Evolutionary conservation across 64 coral and sea anemone species (phyloP).

Genomic region (Stylophora pistillata): DNA sequence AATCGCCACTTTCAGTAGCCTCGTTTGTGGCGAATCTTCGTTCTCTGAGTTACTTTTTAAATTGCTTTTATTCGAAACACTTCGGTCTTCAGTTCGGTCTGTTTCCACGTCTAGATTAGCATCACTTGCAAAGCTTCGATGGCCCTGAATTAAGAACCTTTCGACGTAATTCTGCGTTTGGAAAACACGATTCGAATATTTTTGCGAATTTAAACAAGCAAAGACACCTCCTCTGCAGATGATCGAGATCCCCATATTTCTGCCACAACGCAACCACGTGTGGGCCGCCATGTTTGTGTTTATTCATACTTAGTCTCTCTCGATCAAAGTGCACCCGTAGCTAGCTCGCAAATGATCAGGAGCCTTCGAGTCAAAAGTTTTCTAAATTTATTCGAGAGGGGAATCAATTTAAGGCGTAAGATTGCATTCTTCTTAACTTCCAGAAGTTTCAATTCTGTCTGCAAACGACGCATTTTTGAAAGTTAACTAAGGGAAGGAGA

Average conservation of each 20-base stretch:
- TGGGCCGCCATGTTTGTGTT: slow-evolving; percentile 1
- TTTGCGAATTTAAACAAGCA: background rate
- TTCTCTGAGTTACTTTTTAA: background rate
- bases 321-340: background rate
- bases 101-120: background rate
- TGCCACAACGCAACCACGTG: background rate
- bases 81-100: background rate
- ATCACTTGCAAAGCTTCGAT: background rate
- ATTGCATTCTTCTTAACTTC: no score
- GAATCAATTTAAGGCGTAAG: no score
- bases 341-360: no score
- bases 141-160: background rate
- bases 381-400: no score
- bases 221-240: background rate
- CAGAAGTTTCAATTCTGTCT: no score
- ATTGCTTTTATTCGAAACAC: background rate
- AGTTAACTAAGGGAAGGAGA: no score
- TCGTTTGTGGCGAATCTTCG: slow-evolving; percentile 23
- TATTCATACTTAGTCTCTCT: background rate
- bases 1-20: slow-evolving; percentile 82
- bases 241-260: background rate
- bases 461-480: no score
- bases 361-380: no score
- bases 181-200: background rate
- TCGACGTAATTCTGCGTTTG: background rate